Evolutionary conservation across 1,140 invertebrate genomes (phyloP).

Genomic region (Kradibia gibbosae): DNA sequence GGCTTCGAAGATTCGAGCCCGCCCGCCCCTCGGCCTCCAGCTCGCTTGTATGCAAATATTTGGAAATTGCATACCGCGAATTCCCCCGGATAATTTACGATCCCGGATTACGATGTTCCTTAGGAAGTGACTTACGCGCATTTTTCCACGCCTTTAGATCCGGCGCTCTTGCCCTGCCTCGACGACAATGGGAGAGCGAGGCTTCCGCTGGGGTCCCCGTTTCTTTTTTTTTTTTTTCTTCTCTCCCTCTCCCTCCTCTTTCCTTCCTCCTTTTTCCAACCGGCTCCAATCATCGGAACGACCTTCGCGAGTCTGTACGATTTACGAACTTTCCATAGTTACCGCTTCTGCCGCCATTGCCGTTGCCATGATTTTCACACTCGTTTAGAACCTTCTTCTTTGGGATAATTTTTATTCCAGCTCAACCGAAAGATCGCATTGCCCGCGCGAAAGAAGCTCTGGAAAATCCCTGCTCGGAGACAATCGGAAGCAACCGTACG

Average conservation of each 20-base stretch:
- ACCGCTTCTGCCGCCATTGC: no score
- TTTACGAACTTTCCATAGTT: no score
- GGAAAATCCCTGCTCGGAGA: no score
- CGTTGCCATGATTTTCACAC: background rate
- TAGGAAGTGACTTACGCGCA: constrained; percentile 3
- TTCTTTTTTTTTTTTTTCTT: no score
- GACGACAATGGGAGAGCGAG: background rate
- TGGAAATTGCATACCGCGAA: constrained; percentile 43
- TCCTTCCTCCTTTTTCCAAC: no score
- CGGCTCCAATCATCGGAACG: constrained; percentile 11
- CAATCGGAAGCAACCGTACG: no score
- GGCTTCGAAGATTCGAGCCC: constrained; percentile 8
- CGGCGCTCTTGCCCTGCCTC: background rate
- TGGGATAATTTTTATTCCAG: no score
- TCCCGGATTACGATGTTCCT: constrained; percentile 24
- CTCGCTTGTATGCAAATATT: constrained; percentile 42
- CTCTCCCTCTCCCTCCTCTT: no score
- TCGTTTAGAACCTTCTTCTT: no score
- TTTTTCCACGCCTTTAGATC: constrained; percentile 7
- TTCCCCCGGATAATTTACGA: constrained; percentile 33
- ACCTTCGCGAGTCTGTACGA: no score
- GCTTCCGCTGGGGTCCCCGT: background rate
- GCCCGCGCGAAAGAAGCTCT: no score
- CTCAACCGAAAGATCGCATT: no score
- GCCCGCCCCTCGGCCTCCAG: background rate